phyloP scores from a whole-genome alignment of 2,797 vertebrate species.

The Danio tinwini region DNA sequence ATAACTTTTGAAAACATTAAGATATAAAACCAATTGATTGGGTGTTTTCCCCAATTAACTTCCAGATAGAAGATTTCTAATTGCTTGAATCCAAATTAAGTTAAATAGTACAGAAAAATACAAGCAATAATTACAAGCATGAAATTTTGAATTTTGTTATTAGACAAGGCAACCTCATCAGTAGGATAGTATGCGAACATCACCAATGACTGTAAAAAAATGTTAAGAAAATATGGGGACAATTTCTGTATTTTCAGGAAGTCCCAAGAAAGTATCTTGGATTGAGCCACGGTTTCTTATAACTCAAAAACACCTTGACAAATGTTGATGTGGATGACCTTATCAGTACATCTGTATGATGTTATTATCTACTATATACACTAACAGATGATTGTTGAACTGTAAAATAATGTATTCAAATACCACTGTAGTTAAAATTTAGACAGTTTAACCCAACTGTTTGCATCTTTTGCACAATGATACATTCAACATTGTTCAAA shows the following conservation, averaged over 20 bases:
- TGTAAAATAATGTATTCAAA: slow-evolving; percentile 34
- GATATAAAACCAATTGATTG: not conserved
- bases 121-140: not conserved
- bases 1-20: not conserved
- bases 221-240: not conserved
- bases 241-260: not conserved
- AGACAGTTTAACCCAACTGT: slow-evolving; percentile 11
- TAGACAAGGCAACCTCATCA: not conserved
- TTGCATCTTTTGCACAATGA: slow-evolving; percentile 10
- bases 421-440: slow-evolving; percentile 14
- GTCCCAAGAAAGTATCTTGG: not conserved
- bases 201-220: not conserved
- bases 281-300: not conserved
- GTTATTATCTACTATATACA: slow-evolving; percentile 73
- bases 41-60: not conserved
- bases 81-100: not conserved
- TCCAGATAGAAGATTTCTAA: not conserved
- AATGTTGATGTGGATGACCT: slow-evolving; percentile 59
- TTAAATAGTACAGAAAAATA: not conserved
- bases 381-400: slow-evolving; percentile 6
- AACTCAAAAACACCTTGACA: slow-evolving; percentile 41
- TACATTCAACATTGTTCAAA: slow-evolving; percentile 30
- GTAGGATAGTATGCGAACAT: not conserved
- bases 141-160: not conserved
- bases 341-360: slow-evolving; percentile 66